A percentile compares a stretch with the other conserved stretches of the same genome.
Conservation (phyloP, 2,797 vertebrate genomes). For the Sebastiscus tertius region DNA sequence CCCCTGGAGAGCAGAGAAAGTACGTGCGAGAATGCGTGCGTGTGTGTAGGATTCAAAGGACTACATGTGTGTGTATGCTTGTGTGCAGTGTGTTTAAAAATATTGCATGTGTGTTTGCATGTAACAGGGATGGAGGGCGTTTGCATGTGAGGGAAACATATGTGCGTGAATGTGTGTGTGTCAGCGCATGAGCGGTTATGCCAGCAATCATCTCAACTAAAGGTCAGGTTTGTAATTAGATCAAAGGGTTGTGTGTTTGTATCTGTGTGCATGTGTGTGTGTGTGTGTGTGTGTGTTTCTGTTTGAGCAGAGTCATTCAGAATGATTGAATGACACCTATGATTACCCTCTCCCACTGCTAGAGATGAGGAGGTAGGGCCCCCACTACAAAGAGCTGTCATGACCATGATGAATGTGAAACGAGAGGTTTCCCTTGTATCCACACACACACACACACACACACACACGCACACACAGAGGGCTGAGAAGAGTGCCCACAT, state of each 20-base stretch:
- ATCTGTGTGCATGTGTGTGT: conserved; percentile 3
- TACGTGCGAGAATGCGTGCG: background rate
- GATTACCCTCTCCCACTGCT: conserved; percentile 40
- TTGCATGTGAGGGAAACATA: background rate
- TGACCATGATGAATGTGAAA: conserved; percentile 47
- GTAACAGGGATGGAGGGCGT: background rate
- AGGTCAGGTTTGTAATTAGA: conserved; percentile 66
- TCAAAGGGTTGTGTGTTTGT: conserved; percentile 35
- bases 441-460: background rate
- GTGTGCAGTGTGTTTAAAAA: background rate
- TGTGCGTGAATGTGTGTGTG: background rate
- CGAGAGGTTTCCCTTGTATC: conserved; percentile 20
- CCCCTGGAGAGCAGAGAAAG: background rate
- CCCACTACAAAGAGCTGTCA: conserved; percentile 53
- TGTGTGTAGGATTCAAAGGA: background rate
- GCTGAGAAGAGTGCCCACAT: conserved; percentile 1
- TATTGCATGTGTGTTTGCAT: background rate
- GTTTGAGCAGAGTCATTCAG: conserved; percentile 30
- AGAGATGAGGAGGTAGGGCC: conserved; percentile 29
- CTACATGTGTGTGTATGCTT: background rate
- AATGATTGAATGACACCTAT: conserved; percentile 56
- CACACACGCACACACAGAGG: background rate
- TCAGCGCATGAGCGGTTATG: conserved; percentile 13
- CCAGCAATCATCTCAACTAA: conserved; percentile 54
- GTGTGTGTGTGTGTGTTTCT: conserved; percentile 1